These are phyloP conservation scores for Stenopsyche tienmushanensis DNA, from an alignment of 1,140 invertebrate genomes.

Conservation along the genomic window DNA sequence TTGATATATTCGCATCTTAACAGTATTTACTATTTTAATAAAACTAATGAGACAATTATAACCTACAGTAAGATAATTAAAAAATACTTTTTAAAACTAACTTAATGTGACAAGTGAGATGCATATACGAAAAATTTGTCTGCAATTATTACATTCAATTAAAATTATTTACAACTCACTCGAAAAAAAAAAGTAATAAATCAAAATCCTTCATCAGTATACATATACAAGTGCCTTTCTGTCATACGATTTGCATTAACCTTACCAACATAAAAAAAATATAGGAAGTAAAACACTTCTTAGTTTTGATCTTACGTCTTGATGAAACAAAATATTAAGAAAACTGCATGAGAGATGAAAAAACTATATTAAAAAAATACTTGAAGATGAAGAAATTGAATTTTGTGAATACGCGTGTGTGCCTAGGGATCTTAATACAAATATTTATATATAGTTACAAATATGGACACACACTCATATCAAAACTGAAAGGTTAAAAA, in stretches of 20 bases:
- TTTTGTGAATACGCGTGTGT: no score
- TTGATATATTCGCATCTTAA: no score
- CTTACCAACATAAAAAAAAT: no score
- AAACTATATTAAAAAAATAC: no score
- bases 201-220: constrained; percentile 6
- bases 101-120: constrained; percentile 19
- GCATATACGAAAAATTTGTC: constrained; percentile 12
- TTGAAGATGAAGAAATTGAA: no score
- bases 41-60: constrained; percentile 13
- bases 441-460: no score
- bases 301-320: background rate
- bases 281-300: background rate
- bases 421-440: no score
- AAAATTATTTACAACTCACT: constrained; percentile 31
- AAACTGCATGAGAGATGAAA: no score
- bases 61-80: background rate
- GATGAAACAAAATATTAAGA: background rate
- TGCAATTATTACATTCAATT: constrained; percentile 6
- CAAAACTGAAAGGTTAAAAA: no score
- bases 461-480: no score
- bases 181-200: constrained; percentile 23
- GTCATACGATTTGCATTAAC: no score
- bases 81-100: background rate
- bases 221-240: no score
- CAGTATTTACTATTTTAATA: constrained; percentile 5